phyloP scores from a whole-genome alignment of 2,888 invertebrate species.

The Eurois occulta region DNA sequence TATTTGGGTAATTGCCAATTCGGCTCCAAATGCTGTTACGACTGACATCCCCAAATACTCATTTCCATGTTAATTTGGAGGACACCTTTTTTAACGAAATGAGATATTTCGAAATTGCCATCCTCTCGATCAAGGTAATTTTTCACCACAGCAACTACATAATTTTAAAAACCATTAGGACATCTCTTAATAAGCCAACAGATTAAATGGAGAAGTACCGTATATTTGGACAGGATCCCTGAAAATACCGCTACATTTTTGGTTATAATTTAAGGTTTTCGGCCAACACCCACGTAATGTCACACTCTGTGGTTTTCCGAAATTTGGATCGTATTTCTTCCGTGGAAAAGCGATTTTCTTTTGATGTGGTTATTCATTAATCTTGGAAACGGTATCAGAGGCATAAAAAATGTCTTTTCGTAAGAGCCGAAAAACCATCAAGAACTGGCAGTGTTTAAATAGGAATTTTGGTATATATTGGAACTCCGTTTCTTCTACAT shows the following conservation, averaged over 20 bases:
- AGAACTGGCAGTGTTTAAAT: neutral
- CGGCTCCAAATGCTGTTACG: slow-evolving; percentile 20
- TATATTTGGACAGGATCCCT: slow-evolving; percentile 18
- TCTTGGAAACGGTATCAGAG: slow-evolving; percentile 20
- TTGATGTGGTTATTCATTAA: slow-evolving; percentile 29
- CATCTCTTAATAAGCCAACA: slow-evolving; percentile 7
- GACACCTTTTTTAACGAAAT: slow-evolving; percentile 24
- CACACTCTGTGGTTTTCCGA: neutral
- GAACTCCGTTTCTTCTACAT: neutral
- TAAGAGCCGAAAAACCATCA: neutral
- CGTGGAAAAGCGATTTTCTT: slow-evolving; percentile 31
- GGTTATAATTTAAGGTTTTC: slow-evolving; percentile 43
- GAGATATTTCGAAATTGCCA: neutral
- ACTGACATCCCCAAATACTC: slow-evolving; percentile 17
- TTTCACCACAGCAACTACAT: neutral
- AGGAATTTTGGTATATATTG: neutral
- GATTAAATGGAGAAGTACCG: slow-evolving; percentile 22
- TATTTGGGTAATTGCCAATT: slow-evolving; percentile 34
- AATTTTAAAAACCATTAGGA: slow-evolving; percentile 19
- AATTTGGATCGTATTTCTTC: slow-evolving; percentile 36
- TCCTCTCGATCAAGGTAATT: slow-evolving; percentile 3
- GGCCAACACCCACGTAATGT: slow-evolving; percentile 25
- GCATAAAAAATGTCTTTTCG: slow-evolving; percentile 16
- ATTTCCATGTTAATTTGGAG: slow-evolving; percentile 41
- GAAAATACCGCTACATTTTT: slow-evolving; percentile 43